Conservation (phyloP, 2,888 invertebrate species). For the Automeris io region DNA sequence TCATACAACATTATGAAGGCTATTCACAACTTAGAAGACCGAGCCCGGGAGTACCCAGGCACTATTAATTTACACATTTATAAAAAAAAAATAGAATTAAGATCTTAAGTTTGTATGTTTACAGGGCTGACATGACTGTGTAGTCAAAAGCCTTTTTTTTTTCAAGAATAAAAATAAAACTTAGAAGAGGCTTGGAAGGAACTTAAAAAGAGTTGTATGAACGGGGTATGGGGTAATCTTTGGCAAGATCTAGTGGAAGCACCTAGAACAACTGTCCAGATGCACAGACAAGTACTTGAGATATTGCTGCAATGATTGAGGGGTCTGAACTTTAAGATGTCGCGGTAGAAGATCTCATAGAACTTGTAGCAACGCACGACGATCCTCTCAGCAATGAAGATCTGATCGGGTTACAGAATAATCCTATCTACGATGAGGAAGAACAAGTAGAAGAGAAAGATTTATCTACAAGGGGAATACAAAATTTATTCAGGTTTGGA, state of each 20-base stretch:
- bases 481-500: conserved; percentile 12
- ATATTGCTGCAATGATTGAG: conserved; percentile 16
- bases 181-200: conserved; percentile 4
- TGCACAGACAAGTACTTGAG: conserved; percentile 13
- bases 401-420: conserved; percentile 16
- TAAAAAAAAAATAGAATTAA: no score
- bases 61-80: no score
- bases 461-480: conserved; percentile 13
- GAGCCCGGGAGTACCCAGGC: no score
- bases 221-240: conserved; percentile 13
- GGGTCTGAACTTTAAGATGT: conserved; percentile 17
- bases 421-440: conserved; percentile 16
- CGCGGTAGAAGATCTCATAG: conserved; percentile 13
- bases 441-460: conserved; percentile 17
- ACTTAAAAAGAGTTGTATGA: conserved; percentile 10
- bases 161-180: no score
- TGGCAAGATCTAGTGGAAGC: conserved; percentile 8
- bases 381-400: conserved; percentile 18
- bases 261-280: conserved; percentile 11
- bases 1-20: conserved; percentile 18
- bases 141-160: no score
- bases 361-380: conserved; percentile 12
- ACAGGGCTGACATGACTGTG: no score
- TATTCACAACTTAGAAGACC: conserved; percentile 12
- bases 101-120: no score